Conservation (phyloP, 1,140 invertebrate species). For the Dendrolimus punctatus region DNA sequence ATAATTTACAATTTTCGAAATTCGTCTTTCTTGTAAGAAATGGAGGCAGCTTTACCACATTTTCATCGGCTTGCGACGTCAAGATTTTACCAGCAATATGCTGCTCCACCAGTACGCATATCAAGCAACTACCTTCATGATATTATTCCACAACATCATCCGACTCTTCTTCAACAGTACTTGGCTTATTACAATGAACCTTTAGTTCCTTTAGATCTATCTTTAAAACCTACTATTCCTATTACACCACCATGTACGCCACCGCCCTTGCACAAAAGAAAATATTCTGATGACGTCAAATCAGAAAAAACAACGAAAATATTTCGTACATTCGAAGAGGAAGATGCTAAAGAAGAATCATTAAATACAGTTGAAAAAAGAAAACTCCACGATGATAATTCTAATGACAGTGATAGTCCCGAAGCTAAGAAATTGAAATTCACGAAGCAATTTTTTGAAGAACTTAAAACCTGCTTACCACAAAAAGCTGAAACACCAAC, state of each 20-base stretch:
- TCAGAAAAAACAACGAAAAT: constrained; percentile 64
- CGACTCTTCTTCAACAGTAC: constrained; percentile 58
- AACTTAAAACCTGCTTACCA: constrained; percentile 51
- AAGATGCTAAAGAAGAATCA: constrained; percentile 33
- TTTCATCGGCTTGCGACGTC: constrained; percentile 51
- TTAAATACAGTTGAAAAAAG: constrained; percentile 35
- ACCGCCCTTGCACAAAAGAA: constrained; percentile 69
- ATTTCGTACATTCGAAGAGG: constrained; percentile 53
- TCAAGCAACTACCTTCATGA: constrained; percentile 57
- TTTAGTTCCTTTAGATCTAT: constrained; percentile 72
- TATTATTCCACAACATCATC: constrained; percentile 54
- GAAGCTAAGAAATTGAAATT: constrained; percentile 64
- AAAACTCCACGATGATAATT: constrained; percentile 48
- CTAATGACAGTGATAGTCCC: constrained; percentile 63
- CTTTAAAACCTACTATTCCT: constrained; percentile 67
- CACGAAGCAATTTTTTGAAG: constrained; percentile 59
- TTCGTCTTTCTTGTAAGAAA: constrained; percentile 21
- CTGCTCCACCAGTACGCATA: constrained; percentile 42
- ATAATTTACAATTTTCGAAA: neutral
- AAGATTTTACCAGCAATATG: constrained; percentile 59
- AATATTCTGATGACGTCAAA: constrained; percentile 59
- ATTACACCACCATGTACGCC: constrained; percentile 77
- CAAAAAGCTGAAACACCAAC: constrained; percentile 32
- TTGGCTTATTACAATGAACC: constrained; percentile 67
- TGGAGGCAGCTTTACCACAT: constrained; percentile 58